phyloP scores from a whole-genome alignment of 2,113 vertebrate genomes.

The Dermatemys mawii region DNA sequence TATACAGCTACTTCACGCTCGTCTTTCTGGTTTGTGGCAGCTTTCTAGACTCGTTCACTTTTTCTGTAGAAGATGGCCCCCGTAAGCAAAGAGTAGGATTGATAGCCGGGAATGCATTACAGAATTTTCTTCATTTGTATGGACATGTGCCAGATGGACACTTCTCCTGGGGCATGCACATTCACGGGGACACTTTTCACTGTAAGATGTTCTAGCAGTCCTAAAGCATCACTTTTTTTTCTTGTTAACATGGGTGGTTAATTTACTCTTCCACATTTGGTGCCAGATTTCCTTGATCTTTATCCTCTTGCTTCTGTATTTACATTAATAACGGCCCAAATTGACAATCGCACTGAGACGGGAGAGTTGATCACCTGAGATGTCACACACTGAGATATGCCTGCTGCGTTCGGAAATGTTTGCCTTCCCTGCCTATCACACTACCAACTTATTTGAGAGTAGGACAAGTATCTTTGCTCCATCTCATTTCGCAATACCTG shows the following conservation, averaged over 20 bases:
- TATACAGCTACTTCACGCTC: accelerated
- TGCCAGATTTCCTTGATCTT: neutral
- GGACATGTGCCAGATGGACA: neutral
- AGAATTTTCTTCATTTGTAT: neutral
- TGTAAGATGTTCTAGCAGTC: neutral
- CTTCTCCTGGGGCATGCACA: neutral
- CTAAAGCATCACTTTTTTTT: neutral
- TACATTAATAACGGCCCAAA: neutral
- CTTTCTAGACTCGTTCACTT: neutral
- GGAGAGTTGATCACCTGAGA: neutral
- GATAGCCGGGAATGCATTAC: neutral
- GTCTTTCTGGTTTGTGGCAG: accelerated
- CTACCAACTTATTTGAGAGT: neutral
- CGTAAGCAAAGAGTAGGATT: neutral
- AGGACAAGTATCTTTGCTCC: neutral
- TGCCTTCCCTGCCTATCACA: neutral
- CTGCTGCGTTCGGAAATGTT: accelerated
- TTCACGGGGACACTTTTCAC: neutral
- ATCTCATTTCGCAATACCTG: neutral
- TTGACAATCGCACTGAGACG: no score
- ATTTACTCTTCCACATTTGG: neutral
- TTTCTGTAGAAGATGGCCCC: neutral
- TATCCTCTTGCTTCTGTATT: neutral
- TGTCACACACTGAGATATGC: neutral
- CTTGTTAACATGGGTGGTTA: neutral